A percentile compares a stretch with the other conserved stretches of the same genome.
phyloP scores from a whole-genome alignment of 1,140 invertebrate genomes.

The Cydia splendana region DNA sequence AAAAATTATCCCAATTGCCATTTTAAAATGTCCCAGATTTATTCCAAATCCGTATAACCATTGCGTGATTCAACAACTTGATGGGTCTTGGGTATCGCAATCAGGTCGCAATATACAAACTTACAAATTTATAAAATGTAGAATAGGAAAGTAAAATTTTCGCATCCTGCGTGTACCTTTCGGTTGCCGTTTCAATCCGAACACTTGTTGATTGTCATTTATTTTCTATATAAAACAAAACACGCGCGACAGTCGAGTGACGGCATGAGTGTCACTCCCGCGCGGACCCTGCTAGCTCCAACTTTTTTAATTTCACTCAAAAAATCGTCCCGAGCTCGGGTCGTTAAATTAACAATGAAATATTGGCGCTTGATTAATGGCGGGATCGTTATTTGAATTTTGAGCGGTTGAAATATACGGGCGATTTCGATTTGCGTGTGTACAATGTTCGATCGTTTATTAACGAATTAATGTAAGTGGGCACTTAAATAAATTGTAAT shows the following conservation, averaged over 20 bases:
- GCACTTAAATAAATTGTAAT: not conserved
- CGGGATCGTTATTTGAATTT: slow-evolving; percentile 36
- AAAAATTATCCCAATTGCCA: no score
- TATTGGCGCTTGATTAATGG: slow-evolving; percentile 63
- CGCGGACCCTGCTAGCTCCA: slow-evolving; percentile 39
- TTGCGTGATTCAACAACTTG: no score
- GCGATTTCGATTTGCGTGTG: not conserved
- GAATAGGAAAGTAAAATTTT: no score
- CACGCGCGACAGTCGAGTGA: not conserved
- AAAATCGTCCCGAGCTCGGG: slow-evolving; percentile 40
- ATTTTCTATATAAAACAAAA: not conserved
- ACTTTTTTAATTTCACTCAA: slow-evolving; percentile 73
- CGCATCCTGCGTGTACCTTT: no score
- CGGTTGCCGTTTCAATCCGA: not conserved
- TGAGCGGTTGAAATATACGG: slow-evolving; percentile 26
- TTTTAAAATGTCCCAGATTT: no score
- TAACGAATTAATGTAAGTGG: slow-evolving; percentile 9
- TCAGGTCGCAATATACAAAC: no score
- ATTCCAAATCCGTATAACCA: no score
- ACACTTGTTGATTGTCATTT: slow-evolving; percentile 22
- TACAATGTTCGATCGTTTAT: slow-evolving; percentile 5
- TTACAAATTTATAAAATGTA: no score
- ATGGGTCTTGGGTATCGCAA: no score
- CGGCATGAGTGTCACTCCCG: not conserved
- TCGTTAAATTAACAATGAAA: slow-evolving; percentile 64